Evolutionary conservation across 2,113 vertebrate species (phyloP).

Genomic region (Todiramphus chloris): DNA sequence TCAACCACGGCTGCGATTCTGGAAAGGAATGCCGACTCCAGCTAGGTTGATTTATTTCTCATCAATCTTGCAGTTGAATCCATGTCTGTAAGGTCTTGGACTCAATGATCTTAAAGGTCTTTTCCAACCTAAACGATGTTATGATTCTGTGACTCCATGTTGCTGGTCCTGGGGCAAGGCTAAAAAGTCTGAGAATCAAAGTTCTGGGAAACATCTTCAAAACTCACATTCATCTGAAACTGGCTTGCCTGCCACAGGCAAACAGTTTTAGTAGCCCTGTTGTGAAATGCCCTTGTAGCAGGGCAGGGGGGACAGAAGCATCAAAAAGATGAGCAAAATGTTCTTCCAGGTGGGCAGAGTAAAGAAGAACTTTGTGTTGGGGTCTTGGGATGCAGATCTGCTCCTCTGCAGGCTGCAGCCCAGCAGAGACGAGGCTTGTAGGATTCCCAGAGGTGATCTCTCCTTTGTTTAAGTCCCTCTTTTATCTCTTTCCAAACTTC

Average conservation of each 20-base stretch:
- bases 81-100: neutral
- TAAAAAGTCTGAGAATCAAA: neutral
- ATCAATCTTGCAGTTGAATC: neutral
- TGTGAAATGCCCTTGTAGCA: neutral
- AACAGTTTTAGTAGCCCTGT: neutral
- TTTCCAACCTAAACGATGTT: neutral
- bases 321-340: neutral
- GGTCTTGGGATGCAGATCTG: neutral
- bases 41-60: neutral
- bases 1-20: neutral
- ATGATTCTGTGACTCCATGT: neutral
- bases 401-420: neutral
- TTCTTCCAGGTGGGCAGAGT: neutral
- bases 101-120: neutral
- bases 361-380: neutral
- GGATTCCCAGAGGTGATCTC: neutral
- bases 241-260: accelerated
- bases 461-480: neutral
- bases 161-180: neutral
- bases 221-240: neutral
- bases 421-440: neutral
- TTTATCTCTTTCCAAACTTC: neutral
- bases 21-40: neutral
- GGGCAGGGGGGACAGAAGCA: neutral
- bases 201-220: neutral